Conservation (phyloP, 2,797 vertebrate genomes). For the Rhynchotus rufescens region DNA sequence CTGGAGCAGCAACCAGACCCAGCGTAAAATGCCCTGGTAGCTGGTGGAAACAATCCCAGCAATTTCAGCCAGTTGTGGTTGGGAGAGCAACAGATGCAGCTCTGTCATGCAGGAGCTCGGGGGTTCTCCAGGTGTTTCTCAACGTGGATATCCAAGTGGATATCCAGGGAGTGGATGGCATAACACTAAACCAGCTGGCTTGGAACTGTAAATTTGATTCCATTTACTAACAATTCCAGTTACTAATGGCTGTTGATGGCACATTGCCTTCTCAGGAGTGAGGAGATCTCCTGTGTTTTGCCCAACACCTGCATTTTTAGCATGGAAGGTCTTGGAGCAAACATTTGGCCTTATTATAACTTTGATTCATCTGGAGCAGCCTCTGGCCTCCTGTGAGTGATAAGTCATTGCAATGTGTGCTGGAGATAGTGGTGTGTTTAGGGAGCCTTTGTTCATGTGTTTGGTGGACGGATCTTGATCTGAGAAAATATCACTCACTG, state of each 20-base stretch:
- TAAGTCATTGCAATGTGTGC: neutral
- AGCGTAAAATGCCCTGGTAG: neutral
- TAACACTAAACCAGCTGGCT: neutral
- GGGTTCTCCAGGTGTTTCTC: neutral
- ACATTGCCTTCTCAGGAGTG: neutral
- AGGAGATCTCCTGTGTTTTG: neutral
- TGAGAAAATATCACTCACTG: slow-evolving; percentile 56
- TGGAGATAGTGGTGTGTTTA: neutral
- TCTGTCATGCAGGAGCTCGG: neutral
- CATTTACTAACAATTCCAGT: neutral
- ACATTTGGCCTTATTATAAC: neutral
- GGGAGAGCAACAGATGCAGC: neutral
- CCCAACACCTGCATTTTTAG: neutral
- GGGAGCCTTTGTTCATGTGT: slow-evolving; percentile 34
- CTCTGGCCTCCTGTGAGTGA: slow-evolving; percentile 13
- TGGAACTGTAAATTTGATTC: neutral
- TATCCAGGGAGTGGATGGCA: too few relatives aligned
- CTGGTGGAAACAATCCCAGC: neutral
- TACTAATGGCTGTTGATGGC: neutral
- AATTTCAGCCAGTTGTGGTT: neutral
- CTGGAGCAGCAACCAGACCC: neutral
- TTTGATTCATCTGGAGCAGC: slow-evolving; percentile 4
- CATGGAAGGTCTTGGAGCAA: neutral
- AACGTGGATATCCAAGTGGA: neutral
- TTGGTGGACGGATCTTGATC: slow-evolving; percentile 46